These are phyloP conservation scores for Samia ricini DNA, from an alignment of 1,140 invertebrate genomes.

Conservation along the genomic window DNA sequence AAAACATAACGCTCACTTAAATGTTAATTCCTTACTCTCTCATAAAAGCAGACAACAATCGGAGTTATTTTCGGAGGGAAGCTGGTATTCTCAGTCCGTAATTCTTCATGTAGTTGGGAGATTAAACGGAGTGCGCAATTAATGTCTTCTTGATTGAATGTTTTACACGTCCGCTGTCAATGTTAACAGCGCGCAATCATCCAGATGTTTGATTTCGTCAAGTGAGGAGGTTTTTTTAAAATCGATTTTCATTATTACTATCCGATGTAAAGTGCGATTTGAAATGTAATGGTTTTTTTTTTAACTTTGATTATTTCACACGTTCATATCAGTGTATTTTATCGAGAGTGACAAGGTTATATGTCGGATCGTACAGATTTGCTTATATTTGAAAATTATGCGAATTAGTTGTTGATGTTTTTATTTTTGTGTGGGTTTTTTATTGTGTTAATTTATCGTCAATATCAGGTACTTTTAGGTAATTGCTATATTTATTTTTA, in stretches of 20 bases:
- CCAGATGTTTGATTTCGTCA: slow-evolving; percentile 37
- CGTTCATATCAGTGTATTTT: neutral
- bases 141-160: slow-evolving; percentile 65
- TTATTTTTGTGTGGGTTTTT: too few species aligned
- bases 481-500: too few species aligned
- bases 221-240: too few species aligned
- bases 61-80: slow-evolving; percentile 55
- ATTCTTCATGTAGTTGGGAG: slow-evolving; percentile 43
- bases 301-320: neutral
- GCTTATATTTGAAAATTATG: neutral
- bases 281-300: neutral
- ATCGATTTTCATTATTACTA: neutral
- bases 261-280: neutral
- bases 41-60: slow-evolving; percentile 51
- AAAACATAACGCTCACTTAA: slow-evolving; percentile 49
- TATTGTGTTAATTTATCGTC: too few species aligned
- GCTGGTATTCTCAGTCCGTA: slow-evolving; percentile 33
- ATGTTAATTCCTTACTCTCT: slow-evolving; percentile 34
- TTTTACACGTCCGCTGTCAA: slow-evolving; percentile 34
- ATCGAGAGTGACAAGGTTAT: neutral
- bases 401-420: too few species aligned
- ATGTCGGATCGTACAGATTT: too few species aligned
- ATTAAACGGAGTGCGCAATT: slow-evolving; percentile 56
- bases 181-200: slow-evolving; percentile 23
- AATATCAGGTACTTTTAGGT: too few species aligned